Base-by-base conservation (phyloP, 1,140 invertebrate species). In the Periplaneta americana region DNA sequence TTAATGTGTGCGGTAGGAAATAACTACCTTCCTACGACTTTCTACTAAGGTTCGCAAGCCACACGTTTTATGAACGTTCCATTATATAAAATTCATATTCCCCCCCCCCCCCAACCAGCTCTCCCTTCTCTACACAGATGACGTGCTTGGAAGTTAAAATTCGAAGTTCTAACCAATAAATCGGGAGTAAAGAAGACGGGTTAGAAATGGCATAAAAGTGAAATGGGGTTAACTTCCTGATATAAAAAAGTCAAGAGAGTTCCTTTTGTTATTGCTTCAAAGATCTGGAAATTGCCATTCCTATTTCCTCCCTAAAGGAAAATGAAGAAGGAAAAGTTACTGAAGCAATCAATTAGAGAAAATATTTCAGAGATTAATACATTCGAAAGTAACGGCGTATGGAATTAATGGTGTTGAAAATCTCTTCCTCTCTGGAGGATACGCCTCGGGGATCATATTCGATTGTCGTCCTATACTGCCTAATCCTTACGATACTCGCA, bases 321-420 rank as follows among this genome's bases (percentile, higher is more conserved):
- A 77, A 33, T 36, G 75, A 36, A 34, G 75, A 36, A 77, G 75
- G 75, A 33, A 77, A 76, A 18, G 75, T 66, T 66, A 77, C 75
- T 34, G 31, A 80, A 48, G 39, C 74, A 74, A 81, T 81, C 80
- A 81, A 81, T 81, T 81, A 77, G 74, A 31, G 75, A 75, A 48
- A 81, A 81, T 81, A 81, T 81, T 81, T 80, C 37, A 80, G 48
- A 80, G 79, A 76, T 75, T 81, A 77, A 81, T 81, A 81, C 75
- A 37, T 81, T 37, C 31, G 48, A 81, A 81, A 76, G 74, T 81
- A 77, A 37, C 32, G 75, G 39, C 75, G 80, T 48, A 74, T 39
- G 35, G 80, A 81, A 33, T 76, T 76, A 81, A 81, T 81, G 80
- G 80, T 31, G 75, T 18, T 39, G 80, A 81, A 81, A 81, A 81